Base-by-base conservation (phyloP, 2,797 vertebrate species). In the Etheostoma perlongum region DNA sequence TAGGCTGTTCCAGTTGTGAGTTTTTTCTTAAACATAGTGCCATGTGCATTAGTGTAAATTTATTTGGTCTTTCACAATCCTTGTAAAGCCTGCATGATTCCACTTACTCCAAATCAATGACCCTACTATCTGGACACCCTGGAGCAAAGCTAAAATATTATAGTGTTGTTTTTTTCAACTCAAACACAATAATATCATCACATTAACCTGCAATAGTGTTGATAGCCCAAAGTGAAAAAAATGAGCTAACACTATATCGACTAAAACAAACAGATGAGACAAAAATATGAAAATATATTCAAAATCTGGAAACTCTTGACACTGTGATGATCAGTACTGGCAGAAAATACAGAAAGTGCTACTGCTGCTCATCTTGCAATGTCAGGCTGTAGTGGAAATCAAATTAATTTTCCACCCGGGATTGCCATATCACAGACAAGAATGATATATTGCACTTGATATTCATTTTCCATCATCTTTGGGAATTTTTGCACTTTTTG, bases 361-460 rank as follows among this genome's bases (percentile, higher is more conserved):
- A 47, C 76, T 77, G 61, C 82, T 86, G 48, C 90, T 94, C 92
- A 93, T 94, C 88, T 91, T 83, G 92, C 90, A 84, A 88, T 92
- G 94, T 93, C 93, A 94, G 83, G 74, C 89, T 89, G 87, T 83
- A 88, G 90, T 87, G 88, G 88, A 91, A 93, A 90, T 92, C 86
- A 91, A 95, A 94, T 95, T 93, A 91, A 94, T 94, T 95, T 94
- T 85, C 87, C 84, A 89, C 84, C 75, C 69, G 40, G 82, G 88
- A 92, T 88, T 90, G 87, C 89, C 87, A 88, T 93, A 92, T 93
- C 90, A 83, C 88, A 90, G 93, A 91, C 93, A 93, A 87, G 82
- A 91, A 93, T 95, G 94, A 95, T 94, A 89, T 92, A 95, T 95
- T 93, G 90, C 90, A 92, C 91, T 91, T 93, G 91, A 94, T 94